These are phyloP conservation scores for Orycteropus afer DNA, from an alignment of 2,113 vertebrate genomes.

Conservation along the genomic window DNA sequence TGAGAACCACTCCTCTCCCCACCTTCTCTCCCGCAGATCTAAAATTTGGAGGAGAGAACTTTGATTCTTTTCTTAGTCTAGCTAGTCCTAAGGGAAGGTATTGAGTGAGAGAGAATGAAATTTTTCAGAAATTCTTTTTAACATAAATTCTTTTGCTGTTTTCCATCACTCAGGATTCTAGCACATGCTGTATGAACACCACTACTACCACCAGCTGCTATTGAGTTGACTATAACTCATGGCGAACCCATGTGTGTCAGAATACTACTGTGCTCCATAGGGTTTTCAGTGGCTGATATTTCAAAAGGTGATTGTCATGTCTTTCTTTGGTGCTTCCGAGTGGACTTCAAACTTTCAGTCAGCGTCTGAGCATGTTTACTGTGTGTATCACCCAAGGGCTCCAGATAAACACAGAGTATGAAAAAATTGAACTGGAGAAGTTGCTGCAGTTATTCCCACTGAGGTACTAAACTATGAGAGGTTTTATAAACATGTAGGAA, in stretches of 20 bases:
- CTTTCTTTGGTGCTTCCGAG: not conserved
- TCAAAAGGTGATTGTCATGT: not conserved
- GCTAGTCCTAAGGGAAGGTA: constrained; percentile 11
- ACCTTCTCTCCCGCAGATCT: not conserved
- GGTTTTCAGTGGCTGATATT: not conserved
- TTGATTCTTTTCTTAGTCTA: constrained; percentile 9
- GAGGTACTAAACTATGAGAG: not conserved
- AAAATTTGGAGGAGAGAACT: not conserved
- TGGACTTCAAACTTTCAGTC: not conserved
- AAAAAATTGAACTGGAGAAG: not conserved
- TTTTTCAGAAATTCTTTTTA: not conserved
- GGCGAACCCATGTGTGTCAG: not conserved
- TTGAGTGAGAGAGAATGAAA: not conserved
- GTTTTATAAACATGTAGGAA: not conserved
- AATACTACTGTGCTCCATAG: not conserved
- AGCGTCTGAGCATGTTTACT: not conserved
- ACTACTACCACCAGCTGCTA: not conserved
- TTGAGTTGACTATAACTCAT: not conserved
- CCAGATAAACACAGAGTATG: not conserved
- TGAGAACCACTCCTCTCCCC: not conserved
- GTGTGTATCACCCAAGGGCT: not conserved
- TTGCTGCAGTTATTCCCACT: not conserved
- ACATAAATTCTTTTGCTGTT: not conserved
- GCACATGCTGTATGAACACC: not conserved
- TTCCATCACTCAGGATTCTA: not conserved